Base-by-base conservation (phyloP, 37 sponge, comb jelly and placozoan genomes). In the Sycon ciliatum region DNA sequence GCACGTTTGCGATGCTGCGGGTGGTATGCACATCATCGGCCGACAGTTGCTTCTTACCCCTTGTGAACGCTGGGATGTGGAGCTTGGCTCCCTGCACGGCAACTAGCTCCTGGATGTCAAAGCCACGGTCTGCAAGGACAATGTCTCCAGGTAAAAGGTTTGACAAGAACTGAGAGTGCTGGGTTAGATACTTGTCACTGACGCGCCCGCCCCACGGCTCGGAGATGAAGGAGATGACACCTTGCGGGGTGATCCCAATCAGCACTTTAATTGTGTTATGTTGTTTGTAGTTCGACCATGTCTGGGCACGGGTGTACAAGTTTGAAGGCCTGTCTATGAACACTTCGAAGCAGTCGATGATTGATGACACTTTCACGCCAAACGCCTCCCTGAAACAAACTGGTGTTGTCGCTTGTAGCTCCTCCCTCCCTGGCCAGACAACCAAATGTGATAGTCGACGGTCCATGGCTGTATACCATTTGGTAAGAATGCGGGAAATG, bases 101-200 rank as follows among this genome's bases (percentile, higher is more conserved):
- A 18, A 88, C 89, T 29, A 67, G 75, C 4, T 88, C 85, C 3
- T 58, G 31, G 20, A 84, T 84, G 39, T 88, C 77, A 32, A 88
- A 88, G 0, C 89, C 85, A 56, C 89, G 38, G 30, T 88, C 85
- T n/a, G 85, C 85, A 29, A 84, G 22, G 0, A 88, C 57, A 0
- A 78, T 52, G 53, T 88, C 89, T 26, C 89, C 89, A 75, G 85
- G 85, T 5, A 78, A 5, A 0, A 88, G 68, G 1, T 88, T 73
- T 4, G 49, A 1, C 13, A 88, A 65, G 0, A 84, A n/a, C n/a
- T n/a, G n/a, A n/a, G n/a, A n/a, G n/a, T n/a, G n/a, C n/a, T n/a
- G n/a, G n/a, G n/a, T n/a, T n/a, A n/a, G n/a, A n/a, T n/a, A n/a
- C n/a, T n/a, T n/a, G n/a, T n/a, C n/a, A n/a, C n/a, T n/a, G n/a